Percentiles rank a stretch among this genome's conserved stretches.
Conservation (phyloP, 2,888 invertebrate genomes). For the Coronaproctus castanopsis region DNA sequence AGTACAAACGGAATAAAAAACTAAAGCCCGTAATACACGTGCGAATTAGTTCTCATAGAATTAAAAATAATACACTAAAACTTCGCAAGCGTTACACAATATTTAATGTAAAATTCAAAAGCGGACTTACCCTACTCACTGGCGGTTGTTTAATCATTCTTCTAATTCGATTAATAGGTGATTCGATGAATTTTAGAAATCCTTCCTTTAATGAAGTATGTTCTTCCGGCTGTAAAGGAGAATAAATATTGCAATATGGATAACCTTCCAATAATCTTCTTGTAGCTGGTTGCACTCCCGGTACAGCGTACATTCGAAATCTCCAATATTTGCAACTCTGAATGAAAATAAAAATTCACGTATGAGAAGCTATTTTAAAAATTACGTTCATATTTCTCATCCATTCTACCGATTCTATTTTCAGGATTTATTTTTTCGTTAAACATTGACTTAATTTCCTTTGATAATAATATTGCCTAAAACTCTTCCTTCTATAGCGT, state of each 20-base stretch:
- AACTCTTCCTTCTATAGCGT: too few relatives aligned
- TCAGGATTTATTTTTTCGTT: too few relatives aligned
- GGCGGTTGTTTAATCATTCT: constrained; percentile 32
- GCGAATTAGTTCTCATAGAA: too few relatives aligned
- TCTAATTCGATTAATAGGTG: constrained; percentile 73
- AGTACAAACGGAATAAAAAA: too few relatives aligned
- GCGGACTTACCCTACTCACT: constrained; percentile 34
- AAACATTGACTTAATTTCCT: too few relatives aligned
- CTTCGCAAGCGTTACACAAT: too few relatives aligned
- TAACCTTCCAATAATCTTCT: constrained; percentile 54
- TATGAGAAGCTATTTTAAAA: not conserved
- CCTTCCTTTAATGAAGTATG: constrained; percentile 41
- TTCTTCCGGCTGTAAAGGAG: constrained; percentile 38
- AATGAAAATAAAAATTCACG: constrained; percentile 14
- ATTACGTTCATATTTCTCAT: too few relatives aligned
- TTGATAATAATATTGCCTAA: too few relatives aligned
- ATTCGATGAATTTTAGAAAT: constrained; percentile 63
- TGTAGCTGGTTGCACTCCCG: constrained; percentile 51
- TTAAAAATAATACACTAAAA: too few relatives aligned
- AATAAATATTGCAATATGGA: constrained; percentile 64
- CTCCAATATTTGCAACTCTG: constrained; percentile 77
- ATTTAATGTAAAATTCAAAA: too few relatives aligned
- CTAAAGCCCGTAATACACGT: too few relatives aligned
- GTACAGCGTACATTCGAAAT: constrained; percentile 70
- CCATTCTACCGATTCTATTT: too few relatives aligned